phyloP scores from a whole-genome alignment of 2,113 vertebrate genomes.

The Misgurnus anguillicaudatus region DNA sequence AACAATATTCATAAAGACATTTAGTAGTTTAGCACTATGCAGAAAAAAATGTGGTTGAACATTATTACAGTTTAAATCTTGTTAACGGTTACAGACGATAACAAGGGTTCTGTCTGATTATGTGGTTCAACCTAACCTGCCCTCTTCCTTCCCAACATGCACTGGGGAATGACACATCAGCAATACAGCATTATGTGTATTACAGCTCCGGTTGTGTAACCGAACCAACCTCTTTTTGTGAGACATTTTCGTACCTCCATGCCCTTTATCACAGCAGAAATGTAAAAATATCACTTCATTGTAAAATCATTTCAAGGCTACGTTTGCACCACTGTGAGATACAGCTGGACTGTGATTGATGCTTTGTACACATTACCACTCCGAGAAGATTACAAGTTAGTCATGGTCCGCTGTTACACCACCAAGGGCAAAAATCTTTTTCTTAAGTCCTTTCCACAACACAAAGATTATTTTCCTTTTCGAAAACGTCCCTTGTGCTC shows the following conservation, averaged over 20 bases:
- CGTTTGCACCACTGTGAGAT: neutral
- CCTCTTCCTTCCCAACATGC: no score
- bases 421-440: slow-evolving; percentile 31
- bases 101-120: neutral
- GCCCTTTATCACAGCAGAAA: neutral
- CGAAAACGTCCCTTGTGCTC: slow-evolving; percentile 23
- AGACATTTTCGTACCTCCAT: neutral
- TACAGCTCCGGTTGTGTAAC: neutral
- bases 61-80: neutral
- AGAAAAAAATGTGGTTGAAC: neutral
- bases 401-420: slow-evolving; percentile 20
- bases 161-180: neutral
- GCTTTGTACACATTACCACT: slow-evolving; percentile 31
- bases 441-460: slow-evolving; percentile 22
- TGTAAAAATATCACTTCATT: slow-evolving; percentile 28
- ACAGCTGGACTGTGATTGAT: slow-evolving; percentile 13
- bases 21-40: neutral
- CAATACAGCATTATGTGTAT: neutral
- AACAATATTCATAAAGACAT: no score
- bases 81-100: neutral
- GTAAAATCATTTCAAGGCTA: slow-evolving; percentile 30
- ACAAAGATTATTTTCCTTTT: slow-evolving; percentile 15
- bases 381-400: slow-evolving; percentile 29
- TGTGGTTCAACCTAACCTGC: neutral
- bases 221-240: neutral